Base-by-base conservation (phyloP, 2,888 invertebrate species). In the Ypsolopha sequella region DNA sequence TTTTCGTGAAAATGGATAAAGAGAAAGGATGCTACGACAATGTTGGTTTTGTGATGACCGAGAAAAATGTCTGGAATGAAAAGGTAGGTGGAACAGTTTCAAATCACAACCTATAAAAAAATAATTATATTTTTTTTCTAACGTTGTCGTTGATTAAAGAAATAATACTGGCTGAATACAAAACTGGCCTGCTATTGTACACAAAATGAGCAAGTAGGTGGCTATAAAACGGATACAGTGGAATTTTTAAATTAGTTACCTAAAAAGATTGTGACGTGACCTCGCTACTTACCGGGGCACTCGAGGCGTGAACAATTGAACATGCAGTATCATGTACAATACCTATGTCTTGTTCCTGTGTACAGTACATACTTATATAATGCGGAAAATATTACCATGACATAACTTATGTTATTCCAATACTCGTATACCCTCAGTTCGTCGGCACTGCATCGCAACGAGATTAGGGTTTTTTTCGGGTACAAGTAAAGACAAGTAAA, bases 21-120 rank as follows among this genome's bases (percentile, higher is more conserved):
- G 70, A 70, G 50, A 73, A 71, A 56, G 63, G 66, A 60, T 67
- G 73, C 53, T 80, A 76, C 54, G 78, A 79, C 56, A 85, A 85
- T 59, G 65, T 73, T 7, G 86, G 73, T 45, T 85, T 78, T 63
- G 73, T 76, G 56, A 65, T 76, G 64, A 70, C 76, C 6, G 85
- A 84, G 57, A 76, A 79, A 62, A 69, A 71, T 63, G 58, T 66
- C 51, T 73, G 68, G 70, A 62, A 60, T 52, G 59, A 60, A 54
- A 60, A 72, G 73, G 74, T 76, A 59, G 3, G 60, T 50, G 38
- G 48, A 46, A 24, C 24, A 24, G 2, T 13, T 11, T 41, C 11
- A 13, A 43, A 11, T 6, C 8, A 43, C 14, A 11, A 7, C n/a
- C 43, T 13, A 11, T 41, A 41, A 41, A 41, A 41, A 11, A 9